Evolutionary conservation across 1,140 invertebrate genomes (phyloP), one percentile per base, ranked within the genome.

Genomic region (Pomacea maculata): DNA sequence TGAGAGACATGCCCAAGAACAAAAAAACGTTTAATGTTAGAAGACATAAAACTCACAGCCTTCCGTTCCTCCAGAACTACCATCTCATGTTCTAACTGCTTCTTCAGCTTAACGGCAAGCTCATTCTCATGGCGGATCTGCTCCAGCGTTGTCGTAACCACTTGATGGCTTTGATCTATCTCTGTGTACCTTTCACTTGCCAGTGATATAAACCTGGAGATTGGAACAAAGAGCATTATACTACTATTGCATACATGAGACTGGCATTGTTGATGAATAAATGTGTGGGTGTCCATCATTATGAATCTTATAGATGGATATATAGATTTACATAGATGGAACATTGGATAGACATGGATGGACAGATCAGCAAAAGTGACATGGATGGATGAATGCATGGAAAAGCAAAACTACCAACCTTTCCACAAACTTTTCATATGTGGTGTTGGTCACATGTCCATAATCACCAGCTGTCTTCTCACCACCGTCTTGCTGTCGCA

Each of bases 51-150:
- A 67, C 87, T 86, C 78, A 91, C 90, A 83, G 86, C 88, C 78
- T 90, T 90, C 52, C 90, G 82, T 81, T 92, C 91, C 76, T 90
- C 86, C 52, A 91, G 81, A 9, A 92, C 90, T n/a, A 90, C 84
- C 83, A 89, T 90, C 86, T 92, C 91, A 83, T 92, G 91, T 76
- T 91, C 87, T 45, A 91, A 84, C 61, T 90, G 88, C 82, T 90
- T 90, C 12, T 86, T 78, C 25, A 91, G 85, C 79, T 89, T 90
- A 21, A 86, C 83, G 54, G 90, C 89, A 21, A 89, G 79, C 64
- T 86, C 83, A 78, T 92, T 89, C 82, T 90, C 90, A 52, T 86
- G 78, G 29, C 86, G 84, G 76, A 91, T 91, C 77, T 90, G 87
- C 34, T 87, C 86, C 64, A 91, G 83, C 14, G 88, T 86, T 45